phyloP scores from a whole-genome alignment of 2,888 invertebrate species.

The Linnaemya tessellans region DNA sequence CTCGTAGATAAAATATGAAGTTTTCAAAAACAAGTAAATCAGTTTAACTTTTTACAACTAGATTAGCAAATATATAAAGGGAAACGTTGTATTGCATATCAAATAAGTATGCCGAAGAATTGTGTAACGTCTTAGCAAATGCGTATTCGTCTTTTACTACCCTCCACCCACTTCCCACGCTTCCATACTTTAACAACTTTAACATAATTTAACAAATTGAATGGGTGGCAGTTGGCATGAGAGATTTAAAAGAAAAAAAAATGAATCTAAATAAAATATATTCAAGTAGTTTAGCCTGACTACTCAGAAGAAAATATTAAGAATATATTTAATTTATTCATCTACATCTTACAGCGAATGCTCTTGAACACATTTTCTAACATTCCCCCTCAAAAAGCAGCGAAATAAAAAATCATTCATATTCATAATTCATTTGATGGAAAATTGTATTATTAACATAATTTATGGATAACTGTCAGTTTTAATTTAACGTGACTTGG shows the following conservation, averaged over 20 bases:
- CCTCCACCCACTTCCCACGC: not conserved
- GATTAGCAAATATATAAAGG: too few relatives aligned
- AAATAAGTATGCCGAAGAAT: too few relatives aligned
- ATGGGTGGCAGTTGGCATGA: constrained; percentile 22
- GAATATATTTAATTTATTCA: constrained; percentile 67
- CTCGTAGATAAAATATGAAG: too few relatives aligned
- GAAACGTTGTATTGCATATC: too few relatives aligned
- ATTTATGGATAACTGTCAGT: constrained; percentile 83
- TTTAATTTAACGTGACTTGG: constrained; percentile 74
- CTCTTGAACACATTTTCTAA: not conserved
- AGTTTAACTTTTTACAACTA: too few relatives aligned
- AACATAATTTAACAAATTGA: constrained; percentile 62
- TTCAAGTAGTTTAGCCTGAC: constrained; percentile 49
- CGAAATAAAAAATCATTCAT: constrained; percentile 74
- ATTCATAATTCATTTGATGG: constrained; percentile 79
- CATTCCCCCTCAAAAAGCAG: not conserved
- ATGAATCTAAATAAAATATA: constrained; percentile 11
- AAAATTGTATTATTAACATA: constrained; percentile 83
- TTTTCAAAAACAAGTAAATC: not conserved
- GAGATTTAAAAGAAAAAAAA: not conserved
- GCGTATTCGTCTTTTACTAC: too few relatives aligned
- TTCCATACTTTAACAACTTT: not conserved
- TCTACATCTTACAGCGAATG: constrained; percentile 11
- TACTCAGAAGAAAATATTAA: constrained; percentile 19
- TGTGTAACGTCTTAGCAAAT: too few relatives aligned